Conservation (phyloP, 2,888 invertebrate genomes). For the Zhuqinia jingwanae region DNA sequence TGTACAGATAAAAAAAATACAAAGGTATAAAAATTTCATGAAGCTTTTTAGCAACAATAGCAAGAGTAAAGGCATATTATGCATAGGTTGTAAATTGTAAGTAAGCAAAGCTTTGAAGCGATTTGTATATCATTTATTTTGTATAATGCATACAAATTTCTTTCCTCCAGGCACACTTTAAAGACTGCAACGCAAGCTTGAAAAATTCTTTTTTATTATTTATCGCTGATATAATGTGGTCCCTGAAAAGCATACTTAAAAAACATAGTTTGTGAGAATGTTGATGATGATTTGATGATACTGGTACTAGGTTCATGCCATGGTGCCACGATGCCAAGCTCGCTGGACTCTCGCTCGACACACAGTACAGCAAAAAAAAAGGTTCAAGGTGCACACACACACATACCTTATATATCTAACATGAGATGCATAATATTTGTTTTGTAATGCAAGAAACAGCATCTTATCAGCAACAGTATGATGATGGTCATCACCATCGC, state of each 20-base stretch:
- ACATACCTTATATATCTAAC: background rate
- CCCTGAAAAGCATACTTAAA: conserved; percentile 17
- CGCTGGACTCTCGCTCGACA: too few relatives aligned
- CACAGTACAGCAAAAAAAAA: conserved; percentile 21
- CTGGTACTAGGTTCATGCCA: conserved; percentile 8
- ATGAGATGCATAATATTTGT: conserved; percentile 2
- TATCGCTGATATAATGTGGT: conserved; percentile 1
- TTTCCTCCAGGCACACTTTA: conserved; percentile 54
- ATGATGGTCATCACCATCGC: conserved; percentile 39
- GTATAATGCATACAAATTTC: conserved; percentile 21
- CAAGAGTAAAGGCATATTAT: background rate
- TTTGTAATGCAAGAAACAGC: conserved; percentile 38
- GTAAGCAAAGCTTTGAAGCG: background rate
- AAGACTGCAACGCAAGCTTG: background rate
- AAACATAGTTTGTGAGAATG: conserved; percentile 17
- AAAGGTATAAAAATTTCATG: background rate
- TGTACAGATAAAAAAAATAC: background rate
- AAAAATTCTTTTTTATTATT: conserved; percentile 33
- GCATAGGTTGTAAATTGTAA: background rate
- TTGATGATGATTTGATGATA: background rate
- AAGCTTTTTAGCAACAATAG: background rate
- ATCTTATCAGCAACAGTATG: conserved; percentile 14
- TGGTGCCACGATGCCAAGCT: background rate
- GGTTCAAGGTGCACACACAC: conserved; percentile 36
- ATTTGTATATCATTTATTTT: background rate